These are phyloP conservation scores for Motacilla alba DNA, from an alignment of 2,113 vertebrate genomes.

Conservation along the genomic window DNA sequence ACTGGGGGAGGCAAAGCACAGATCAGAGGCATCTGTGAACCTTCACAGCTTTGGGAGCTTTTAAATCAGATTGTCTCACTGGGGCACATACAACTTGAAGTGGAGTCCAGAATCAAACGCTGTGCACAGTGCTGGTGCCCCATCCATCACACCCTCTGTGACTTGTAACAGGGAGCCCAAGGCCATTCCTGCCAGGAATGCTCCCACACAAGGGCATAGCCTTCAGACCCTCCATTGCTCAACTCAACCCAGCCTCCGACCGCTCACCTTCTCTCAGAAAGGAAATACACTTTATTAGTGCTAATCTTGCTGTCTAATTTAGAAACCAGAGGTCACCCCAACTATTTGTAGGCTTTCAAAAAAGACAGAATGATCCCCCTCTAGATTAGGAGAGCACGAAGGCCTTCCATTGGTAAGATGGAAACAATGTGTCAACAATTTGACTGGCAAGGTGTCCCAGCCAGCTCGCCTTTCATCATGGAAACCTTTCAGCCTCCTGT, in stretches of 20 bases:
- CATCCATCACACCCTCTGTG: neutral
- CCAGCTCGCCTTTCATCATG: conserved; percentile 23
- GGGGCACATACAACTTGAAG: neutral
- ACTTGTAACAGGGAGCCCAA: neutral
- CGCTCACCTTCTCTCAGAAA: conserved; percentile 9
- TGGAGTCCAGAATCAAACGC: accelerated
- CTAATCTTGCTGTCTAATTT: conserved; percentile 26
- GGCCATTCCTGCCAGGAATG: neutral
- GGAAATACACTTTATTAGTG: conserved; percentile 21
- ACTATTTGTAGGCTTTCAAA: conserved; percentile 40
- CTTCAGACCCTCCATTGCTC: neutral
- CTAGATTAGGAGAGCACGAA: neutral
- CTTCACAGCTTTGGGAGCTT: neutral
- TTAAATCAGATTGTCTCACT: neutral
- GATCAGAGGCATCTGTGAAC: neutral
- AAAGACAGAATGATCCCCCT: conserved; percentile 18
- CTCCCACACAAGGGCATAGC: neutral
- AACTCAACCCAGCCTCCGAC: neutral
- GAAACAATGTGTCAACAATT: conserved; percentile 47
- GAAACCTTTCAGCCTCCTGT: neutral
- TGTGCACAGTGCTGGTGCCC: neutral
- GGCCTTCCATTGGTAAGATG: conserved; percentile 11
- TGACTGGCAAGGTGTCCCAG: neutral
- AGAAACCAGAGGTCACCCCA: conserved; percentile 18
- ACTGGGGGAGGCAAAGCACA: neutral